Base-by-base conservation (phyloP, 2,113 vertebrate genomes). In the Pardalotus punctatus region DNA sequence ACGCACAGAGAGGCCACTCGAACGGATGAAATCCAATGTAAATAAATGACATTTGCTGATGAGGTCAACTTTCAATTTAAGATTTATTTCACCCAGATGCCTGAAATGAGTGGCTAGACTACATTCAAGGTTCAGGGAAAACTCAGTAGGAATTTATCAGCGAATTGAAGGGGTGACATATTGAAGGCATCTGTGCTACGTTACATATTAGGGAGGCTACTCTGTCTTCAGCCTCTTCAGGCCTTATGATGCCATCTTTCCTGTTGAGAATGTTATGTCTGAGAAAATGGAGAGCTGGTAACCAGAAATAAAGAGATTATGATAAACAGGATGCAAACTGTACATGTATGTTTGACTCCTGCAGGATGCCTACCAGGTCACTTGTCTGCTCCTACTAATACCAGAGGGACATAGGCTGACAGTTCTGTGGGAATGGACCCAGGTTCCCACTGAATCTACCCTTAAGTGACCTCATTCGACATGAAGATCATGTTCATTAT, bases 11-110 rank as follows among this genome's bases (percentile, higher is more conserved):
- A 76, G 85, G 64, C 94, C 71, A 92, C 88, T 92, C 31, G 3
- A 64, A 84, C 65, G 47, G 64, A 90, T 67, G 82, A 77, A 94
- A 90, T 96, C 93, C 94, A 96, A 92, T 60, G 91, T 78, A 96
- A 97, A 96, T 80, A 97, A 94, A 96, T 95, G 94, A 90, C 93
- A 92, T 88, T 92, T 86, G 64, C 60, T 81, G 88, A 64, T 90
- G 90, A 96, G 85, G 82, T 95, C 90, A 95, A 60, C 85, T 86
- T 90, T 86, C 82, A 92, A 64, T 88, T 88, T n/a, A 71, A 62
- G 56, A 83, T 86, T 96, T 88, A 96, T 95, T 94, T 94, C 40
- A 93, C 85, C 85, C 90, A 88, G 85, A 88, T 93, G 92, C 81
- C 79, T 93, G 90, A 92, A 96, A 86, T 84, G 82, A 92, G 85